Base-by-base conservation (phyloP, 2,888 invertebrate species). In the Drosophila anceps region DNA sequence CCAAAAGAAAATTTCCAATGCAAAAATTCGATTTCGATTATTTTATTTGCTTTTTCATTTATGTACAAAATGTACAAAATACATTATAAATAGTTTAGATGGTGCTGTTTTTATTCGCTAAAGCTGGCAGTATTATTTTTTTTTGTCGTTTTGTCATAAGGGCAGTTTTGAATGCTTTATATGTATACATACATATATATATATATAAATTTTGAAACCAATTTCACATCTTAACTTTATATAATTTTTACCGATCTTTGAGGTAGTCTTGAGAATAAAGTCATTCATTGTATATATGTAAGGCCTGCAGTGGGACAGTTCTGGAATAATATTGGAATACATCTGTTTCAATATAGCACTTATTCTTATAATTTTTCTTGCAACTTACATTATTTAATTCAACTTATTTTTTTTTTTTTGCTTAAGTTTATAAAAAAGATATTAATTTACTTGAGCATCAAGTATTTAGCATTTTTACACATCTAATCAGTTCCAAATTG, bases 401-500 rank as follows among this genome's bases (percentile, higher is more conserved):
- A 54, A 41, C 33, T 58, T 24, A 24, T 3, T 24, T 24, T 46
- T 27, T 24, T 27, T 15, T 41, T 46, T 39, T 24, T 15, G 18
- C 76, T 79, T 79, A 55, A 57, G 18, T 10, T 55, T 80, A 69
- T 33, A 35, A 58, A 61, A 71, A 59, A 69, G 55, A 80, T 72
- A 79, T 10, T 18, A 13, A 53, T 61, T 77, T 9, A 75, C 75
- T 87, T 89, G 82, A 84, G 88, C 90, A 79, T 84, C 62, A 69
- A 67, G 58, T 65, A 44, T 48, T 59, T 31, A 53, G 46, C 51
- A 57, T 46, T 53, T 51, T 43, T 61, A 63, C 73, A 69, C 71
- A 71, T 67, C 76, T 84, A 84, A 88, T 90, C 84, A 84, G 84
- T 84, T 88, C 88, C 64, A 73, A 89, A 75, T 63, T 77, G 53